Evolutionary conservation across 2,888 invertebrate species (phyloP).

Genomic region (Apodemia hepburni): DNA sequence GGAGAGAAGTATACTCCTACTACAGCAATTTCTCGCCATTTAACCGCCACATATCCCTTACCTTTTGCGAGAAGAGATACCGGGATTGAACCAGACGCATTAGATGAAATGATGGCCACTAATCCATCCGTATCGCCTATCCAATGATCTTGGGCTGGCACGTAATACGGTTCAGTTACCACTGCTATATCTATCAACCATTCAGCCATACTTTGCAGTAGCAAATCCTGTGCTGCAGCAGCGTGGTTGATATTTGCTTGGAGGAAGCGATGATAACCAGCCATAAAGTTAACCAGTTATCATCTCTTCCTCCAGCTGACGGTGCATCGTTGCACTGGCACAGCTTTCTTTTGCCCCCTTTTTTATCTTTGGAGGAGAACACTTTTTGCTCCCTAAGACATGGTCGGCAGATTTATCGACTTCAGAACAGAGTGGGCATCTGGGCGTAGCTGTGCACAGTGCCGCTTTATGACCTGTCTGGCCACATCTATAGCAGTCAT

Average conservation of each 20-base stretch:
- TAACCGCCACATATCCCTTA: not conserved
- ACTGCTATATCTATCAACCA: not conserved
- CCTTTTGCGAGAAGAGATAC: not conserved
- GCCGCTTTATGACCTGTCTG: not conserved
- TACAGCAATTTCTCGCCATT: not conserved
- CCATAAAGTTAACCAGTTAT: not conserved
- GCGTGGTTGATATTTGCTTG: not conserved
- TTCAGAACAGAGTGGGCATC: not conserved
- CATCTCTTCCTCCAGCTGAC: not conserved
- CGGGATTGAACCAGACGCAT: not conserved
- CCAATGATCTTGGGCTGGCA: not conserved
- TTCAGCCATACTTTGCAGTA: not conserved
- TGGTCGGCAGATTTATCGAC: not conserved
- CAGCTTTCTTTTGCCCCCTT: no score
- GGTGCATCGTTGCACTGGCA: not conserved
- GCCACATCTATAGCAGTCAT: not conserved
- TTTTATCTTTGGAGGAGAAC: no score
- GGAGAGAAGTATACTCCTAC: not conserved
- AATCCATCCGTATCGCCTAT: not conserved
- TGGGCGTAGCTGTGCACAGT: not conserved
- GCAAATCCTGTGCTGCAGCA: slow-evolving; percentile 6
- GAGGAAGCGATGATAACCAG: not conserved
- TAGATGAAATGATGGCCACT: not conserved
- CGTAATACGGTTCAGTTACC: not conserved
- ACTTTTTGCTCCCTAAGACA: no score